Evolutionary conservation across 2,113 vertebrate species (phyloP).

Genomic region (Colossoma macropomum): DNA sequence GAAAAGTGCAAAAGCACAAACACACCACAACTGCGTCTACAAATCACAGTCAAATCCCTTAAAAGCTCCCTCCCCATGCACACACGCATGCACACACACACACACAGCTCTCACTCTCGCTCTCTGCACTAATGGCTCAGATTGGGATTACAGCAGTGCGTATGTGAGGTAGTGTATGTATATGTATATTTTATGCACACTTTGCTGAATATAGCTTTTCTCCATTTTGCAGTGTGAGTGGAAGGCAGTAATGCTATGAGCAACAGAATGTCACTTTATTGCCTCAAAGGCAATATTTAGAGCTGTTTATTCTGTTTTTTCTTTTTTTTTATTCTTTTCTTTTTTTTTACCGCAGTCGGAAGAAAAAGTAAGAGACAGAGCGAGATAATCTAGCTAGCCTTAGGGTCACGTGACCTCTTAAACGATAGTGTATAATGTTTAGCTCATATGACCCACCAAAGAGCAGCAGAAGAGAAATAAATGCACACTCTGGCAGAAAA

Average conservation of each 20-base stretch:
- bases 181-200: slow-evolving; percentile 58
- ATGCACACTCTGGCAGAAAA: no score
- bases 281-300: slow-evolving; percentile 70
- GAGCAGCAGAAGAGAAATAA: neutral
- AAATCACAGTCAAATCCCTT: slow-evolving; percentile 83
- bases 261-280: slow-evolving; percentile 38
- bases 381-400: slow-evolving; percentile 32
- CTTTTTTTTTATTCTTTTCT: neutral
- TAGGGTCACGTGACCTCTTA: slow-evolving; percentile 27
- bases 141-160: slow-evolving; percentile 79
- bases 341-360: neutral
- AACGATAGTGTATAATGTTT: slow-evolving; percentile 8
- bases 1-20: slow-evolving; percentile 64
- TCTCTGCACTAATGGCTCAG: slow-evolving; percentile 74
- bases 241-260: neutral
- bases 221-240: neutral
- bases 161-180: slow-evolving; percentile 73
- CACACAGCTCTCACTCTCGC: slow-evolving; percentile 2
- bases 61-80: slow-evolving; percentile 73
- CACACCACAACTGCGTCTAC: slow-evolving; percentile 73
- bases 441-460: slow-evolving; percentile 2
- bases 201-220: slow-evolving; percentile 38
- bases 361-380: neutral
- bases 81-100: slow-evolving; percentile 21
- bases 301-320: slow-evolving; percentile 59